Evolutionary conservation across 1,140 invertebrate species (phyloP), one percentile per base, ranked within the genome.

Genomic region (Ostrea denselamellosa): DNA sequence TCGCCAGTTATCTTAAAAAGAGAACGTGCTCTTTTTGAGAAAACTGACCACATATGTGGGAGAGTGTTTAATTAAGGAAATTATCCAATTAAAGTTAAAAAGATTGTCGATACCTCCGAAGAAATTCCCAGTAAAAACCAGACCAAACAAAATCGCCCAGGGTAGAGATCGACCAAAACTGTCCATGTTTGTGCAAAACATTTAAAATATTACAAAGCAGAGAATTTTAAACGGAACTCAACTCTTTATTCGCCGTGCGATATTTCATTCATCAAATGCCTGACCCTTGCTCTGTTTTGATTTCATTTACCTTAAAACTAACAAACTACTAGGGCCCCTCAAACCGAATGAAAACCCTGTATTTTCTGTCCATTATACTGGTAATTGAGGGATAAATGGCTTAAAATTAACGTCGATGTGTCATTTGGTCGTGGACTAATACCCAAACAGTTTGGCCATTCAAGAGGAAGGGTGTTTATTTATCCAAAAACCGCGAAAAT

Each of bases 391-490:
- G 68, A 77, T 77, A 77, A 77, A 77, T 34, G 68, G 68, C 28
- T 77, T 77, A 77, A 77, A 77, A 77, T 77, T 77, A 77, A 77
- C 68, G 68, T 77, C 25, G 22, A 28, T 28, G 68, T 77, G 68
- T 77, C 22, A 77, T 28, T 14, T 4, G 25, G 28, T 77, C 68
- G 25, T 34, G 9, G 28, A 77, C 28, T 34, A 28, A 77, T 34
- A 77, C 8, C 68, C 25, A 77, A 77, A 77, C 68, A 77, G 25
- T 77, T 77, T 77, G 68, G 14, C 9, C 68, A 8, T 34, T 77
- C 68, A 34, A 77, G 68, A 77, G 25, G 25, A 77, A 77, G 25
- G 14, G 25, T 77, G 68, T 77, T 77, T 77, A 9, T 77, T 34
- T 77, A 77, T 77, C 68, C 68, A 12, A 28, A 14, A 25, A 34